Conservation (phyloP, 2,113 vertebrate genomes). For the Electrona antarctica region DNA sequence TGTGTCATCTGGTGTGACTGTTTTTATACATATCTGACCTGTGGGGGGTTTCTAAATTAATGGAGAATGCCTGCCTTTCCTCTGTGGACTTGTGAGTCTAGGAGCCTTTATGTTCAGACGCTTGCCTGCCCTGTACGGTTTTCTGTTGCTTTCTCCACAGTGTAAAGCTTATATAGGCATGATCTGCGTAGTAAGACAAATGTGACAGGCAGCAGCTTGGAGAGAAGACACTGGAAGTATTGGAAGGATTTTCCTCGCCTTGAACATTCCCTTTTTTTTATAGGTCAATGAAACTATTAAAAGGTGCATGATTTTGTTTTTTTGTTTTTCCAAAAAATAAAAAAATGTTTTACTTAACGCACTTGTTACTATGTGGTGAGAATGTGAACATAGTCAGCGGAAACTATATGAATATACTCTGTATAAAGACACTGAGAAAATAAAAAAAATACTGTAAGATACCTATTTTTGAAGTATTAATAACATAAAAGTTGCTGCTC, state of each 20-base stretch:
- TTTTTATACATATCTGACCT: constrained; percentile 61
- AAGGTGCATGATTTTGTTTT: constrained; percentile 80
- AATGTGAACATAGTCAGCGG: constrained; percentile 82
- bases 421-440: constrained; percentile 79
- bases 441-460: constrained; percentile 81
- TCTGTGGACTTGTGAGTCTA: constrained; percentile 57
- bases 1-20: constrained; percentile 32
- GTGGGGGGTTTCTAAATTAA: constrained; percentile 65
- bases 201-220: constrained; percentile 49
- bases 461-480: constrained; percentile 81
- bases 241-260: constrained; percentile 65
- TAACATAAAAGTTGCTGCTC: constrained; percentile 74
- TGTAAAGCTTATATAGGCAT: constrained; percentile 79
- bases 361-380: constrained; percentile 83
- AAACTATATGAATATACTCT: constrained; percentile 83
- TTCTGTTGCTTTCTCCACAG: constrained; percentile 76
- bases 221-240: constrained; percentile 42
- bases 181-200: constrained; percentile 68
- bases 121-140: constrained; percentile 79
- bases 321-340: constrained; percentile 18
- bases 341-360: constrained; percentile 74
- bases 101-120: constrained; percentile 74
- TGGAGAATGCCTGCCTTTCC: constrained; percentile 71
- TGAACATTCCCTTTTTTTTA: constrained; percentile 79
- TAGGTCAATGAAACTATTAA: constrained; percentile 75